phyloP scores from a whole-genome alignment of 2,888 invertebrate species.

The Amphipoea lucens region DNA sequence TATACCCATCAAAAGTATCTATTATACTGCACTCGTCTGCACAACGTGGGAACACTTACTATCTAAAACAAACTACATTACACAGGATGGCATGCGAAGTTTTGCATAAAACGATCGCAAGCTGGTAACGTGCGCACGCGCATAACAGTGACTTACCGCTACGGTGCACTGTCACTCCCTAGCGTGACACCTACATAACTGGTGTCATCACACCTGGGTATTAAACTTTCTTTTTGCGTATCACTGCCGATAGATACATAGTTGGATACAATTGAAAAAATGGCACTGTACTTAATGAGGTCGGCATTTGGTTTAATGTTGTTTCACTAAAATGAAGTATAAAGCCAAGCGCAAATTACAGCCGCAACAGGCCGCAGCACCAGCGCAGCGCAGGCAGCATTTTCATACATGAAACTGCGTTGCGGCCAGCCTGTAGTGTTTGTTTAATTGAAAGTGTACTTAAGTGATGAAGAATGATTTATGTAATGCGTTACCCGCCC shows the following conservation, averaged over 20 bases:
- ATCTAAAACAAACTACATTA: conserved; percentile 24
- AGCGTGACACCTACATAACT: conserved; percentile 51
- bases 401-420: not conserved
- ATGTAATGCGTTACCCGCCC: not conserved
- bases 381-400: too few relatives aligned
- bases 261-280: not conserved
- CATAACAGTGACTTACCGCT: conserved; percentile 66
- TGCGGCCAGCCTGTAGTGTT: not conserved
- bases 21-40: not conserved
- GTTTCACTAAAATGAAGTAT: not conserved
- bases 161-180: conserved; percentile 36
- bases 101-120: conserved; percentile 54
- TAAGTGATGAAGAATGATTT: not conserved
- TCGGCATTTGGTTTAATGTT: not conserved
- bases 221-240: conserved; percentile 43
- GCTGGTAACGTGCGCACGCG: conserved; percentile 29
- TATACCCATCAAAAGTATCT: not conserved
- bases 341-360: not conserved
- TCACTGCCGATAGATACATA: not conserved
- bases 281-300: not conserved
- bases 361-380: not conserved
- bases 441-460: not conserved
- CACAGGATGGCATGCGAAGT: conserved; percentile 32
- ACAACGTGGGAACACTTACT: conserved; percentile 12
- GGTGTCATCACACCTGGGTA: conserved; percentile 33